phyloP scores from a whole-genome alignment of 2,888 invertebrate species.

The Apodemia hepburni region DNA sequence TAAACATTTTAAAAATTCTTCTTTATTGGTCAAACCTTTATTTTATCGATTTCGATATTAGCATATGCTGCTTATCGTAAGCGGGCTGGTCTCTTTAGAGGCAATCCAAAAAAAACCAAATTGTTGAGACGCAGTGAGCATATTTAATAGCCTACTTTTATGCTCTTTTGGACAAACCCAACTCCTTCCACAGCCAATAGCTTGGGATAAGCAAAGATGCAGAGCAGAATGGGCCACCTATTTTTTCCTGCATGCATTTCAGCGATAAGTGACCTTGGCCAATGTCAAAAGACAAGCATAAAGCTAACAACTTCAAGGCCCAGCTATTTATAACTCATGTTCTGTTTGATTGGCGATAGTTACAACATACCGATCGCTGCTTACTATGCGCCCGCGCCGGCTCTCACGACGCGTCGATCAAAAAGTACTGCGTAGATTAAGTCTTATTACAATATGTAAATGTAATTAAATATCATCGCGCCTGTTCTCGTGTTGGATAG shows the following conservation, averaged over 20 bases:
- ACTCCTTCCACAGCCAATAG: no score
- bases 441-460: neutral
- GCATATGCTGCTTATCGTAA: no score
- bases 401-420: neutral
- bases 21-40: no score
- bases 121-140: no score
- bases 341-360: constrained; percentile 33
- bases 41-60: no score
- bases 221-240: neutral
- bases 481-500: neutral
- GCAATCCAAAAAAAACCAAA: no score
- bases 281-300: constrained; percentile 50
- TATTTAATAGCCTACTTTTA: no score
- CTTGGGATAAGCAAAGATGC: no score
- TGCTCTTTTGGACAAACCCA: no score
- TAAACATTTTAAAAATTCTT: no score
- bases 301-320: constrained; percentile 56
- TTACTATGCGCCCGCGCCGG: constrained; percentile 13
- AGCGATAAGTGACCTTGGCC: constrained; percentile 49
- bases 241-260: neutral
- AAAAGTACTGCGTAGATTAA: neutral
- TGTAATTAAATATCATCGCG: neutral
- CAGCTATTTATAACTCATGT: constrained; percentile 43
- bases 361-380: constrained; percentile 20
- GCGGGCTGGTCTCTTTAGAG: no score